These are phyloP conservation scores for Actenoides lindsayi DNA, from an alignment of 2,113 vertebrate species.

Conservation along the genomic window DNA sequence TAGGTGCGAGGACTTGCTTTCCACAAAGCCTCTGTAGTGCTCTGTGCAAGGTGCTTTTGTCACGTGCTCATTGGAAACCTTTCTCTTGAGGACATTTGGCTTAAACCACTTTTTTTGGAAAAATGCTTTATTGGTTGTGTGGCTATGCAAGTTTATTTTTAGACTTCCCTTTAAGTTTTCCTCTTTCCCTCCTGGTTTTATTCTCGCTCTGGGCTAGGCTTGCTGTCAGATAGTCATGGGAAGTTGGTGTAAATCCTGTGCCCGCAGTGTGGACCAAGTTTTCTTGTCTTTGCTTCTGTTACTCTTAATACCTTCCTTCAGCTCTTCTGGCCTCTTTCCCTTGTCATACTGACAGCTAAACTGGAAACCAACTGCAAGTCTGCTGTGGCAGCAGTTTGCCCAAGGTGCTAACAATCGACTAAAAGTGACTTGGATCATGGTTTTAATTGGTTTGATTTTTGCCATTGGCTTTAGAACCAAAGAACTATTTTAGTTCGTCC, in stretches of 20 bases:
- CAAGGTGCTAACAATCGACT: not conserved
- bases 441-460: slow-evolving; percentile 57
- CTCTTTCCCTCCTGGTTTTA: not conserved
- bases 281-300: not conserved
- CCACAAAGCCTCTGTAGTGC: not conserved
- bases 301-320: not conserved
- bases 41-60: not conserved
- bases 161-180: not conserved
- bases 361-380: not conserved
- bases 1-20: not conserved
- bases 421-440: not conserved
- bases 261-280: not conserved
- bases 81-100: not conserved
- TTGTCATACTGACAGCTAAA: not conserved
- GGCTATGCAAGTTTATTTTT: not conserved
- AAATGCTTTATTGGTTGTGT: not conserved
- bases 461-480: not conserved
- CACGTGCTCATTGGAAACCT: not conserved
- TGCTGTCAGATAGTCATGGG: not conserved
- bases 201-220: not conserved
- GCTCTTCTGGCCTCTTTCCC: not conserved
- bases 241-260: not conserved
- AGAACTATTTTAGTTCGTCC: not conserved
- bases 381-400: not conserved
- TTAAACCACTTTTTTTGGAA: not conserved